A percentile compares a stretch with the other conserved stretches of the same genome.
Evolutionary conservation across 2,888 invertebrate genomes (phyloP).

Genomic region (Craniophora ligustri): DNA sequence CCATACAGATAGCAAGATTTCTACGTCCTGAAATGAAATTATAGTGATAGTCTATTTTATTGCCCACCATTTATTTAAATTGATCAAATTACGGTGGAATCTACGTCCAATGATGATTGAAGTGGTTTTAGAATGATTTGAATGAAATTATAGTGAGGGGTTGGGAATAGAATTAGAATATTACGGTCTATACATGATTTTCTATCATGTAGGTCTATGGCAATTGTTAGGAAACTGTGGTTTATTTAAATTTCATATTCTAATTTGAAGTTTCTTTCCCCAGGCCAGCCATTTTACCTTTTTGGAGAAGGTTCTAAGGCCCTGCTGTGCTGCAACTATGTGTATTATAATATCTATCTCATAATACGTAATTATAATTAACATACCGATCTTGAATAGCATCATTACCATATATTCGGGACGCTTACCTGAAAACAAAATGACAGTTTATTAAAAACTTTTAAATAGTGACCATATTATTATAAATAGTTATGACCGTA

Average conservation of each 20-base stretch:
- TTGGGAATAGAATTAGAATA: conserved; percentile 41
- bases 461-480: conserved; percentile 41
- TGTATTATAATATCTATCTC: conserved; percentile 29
- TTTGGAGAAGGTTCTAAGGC: conserved; percentile 18
- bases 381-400: conserved; percentile 55
- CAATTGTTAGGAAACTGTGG: background rate
- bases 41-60: conserved; percentile 64
- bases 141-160: conserved; percentile 47
- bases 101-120: conserved; percentile 53
- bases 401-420: conserved; percentile 49
- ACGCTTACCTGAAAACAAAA: conserved; percentile 71
- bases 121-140: conserved; percentile 42
- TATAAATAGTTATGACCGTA: conserved; percentile 46
- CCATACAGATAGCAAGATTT: conserved; percentile 52
- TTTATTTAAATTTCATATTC: conserved; percentile 14
- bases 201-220: background rate
- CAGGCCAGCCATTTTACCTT: conserved; percentile 10
- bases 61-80: conserved; percentile 71
- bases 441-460: conserved; percentile 50
- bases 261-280: conserved; percentile 28
- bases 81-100: conserved; percentile 70
- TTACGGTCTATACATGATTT: conserved; percentile 30
- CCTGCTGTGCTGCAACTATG: conserved; percentile 42
- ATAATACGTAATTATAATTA: conserved; percentile 30
- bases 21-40: conserved; percentile 60